These are phyloP conservation scores for Barnardius zonarius DNA, from an alignment of 2,113 vertebrate species.

Conservation along the genomic window DNA sequence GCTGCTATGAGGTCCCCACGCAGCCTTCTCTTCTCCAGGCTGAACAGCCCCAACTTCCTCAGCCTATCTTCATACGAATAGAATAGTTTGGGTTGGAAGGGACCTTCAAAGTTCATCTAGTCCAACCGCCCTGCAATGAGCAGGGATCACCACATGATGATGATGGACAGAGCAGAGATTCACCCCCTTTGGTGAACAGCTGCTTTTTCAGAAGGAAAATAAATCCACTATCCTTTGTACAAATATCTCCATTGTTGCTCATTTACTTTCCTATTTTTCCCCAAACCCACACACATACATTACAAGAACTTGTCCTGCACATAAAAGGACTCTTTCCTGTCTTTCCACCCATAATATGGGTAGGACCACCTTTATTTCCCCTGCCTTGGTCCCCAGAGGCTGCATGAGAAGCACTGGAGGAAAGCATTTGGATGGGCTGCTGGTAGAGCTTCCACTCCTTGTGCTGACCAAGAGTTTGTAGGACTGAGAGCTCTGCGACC, in stretches of 20 bases:
- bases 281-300: neutral
- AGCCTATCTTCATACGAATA: too few relatives aligned
- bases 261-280: neutral
- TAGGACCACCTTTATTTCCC: neutral
- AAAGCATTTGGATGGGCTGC: neutral
- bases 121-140: neutral
- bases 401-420: too few relatives aligned
- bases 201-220: neutral
- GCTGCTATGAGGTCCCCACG: too few relatives aligned
- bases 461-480: rapidly evolving
- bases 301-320: neutral
- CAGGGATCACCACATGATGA: neutral
- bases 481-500: neutral
- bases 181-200: rapidly evolving
- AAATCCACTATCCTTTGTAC: neutral
- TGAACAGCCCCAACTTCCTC: too few relatives aligned
- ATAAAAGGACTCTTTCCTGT: neutral
- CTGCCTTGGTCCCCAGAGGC: neutral
- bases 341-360: neutral
- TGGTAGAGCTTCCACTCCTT: neutral
- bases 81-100: neutral
- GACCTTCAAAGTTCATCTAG: neutral
- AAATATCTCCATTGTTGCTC: neutral
- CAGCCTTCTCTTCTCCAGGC: too few relatives aligned
- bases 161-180: neutral